A percentile compares a stretch with the other conserved stretches of the same genome.
These are phyloP conservation scores for Drosophila equinoxialis DNA, from an alignment of 1,140 invertebrate species.

Conservation along the genomic window DNA sequence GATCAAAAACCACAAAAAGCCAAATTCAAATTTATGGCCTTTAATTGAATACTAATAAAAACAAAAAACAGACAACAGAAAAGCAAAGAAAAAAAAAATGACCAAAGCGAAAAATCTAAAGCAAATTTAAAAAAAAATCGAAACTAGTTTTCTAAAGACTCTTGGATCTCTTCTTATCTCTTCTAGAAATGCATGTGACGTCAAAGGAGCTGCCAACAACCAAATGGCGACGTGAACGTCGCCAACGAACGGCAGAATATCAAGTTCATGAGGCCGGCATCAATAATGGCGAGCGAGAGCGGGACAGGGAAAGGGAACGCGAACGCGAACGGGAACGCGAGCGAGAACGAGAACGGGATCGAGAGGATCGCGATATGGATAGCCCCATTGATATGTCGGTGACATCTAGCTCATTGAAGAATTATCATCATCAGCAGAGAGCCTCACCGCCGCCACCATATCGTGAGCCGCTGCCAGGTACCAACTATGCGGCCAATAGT, in stretches of 20 bases:
- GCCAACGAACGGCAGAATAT: constrained; percentile 83
- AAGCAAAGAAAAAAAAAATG: constrained; percentile 11
- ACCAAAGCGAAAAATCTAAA: neutral
- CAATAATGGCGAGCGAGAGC: constrained; percentile 38
- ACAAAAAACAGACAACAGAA: constrained; percentile 12
- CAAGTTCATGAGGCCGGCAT: constrained; percentile 63
- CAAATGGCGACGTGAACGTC: constrained; percentile 87
- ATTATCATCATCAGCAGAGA: constrained; percentile 51
- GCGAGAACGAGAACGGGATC: constrained; percentile 40
- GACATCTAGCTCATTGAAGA: constrained; percentile 66
- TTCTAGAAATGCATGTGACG: constrained; percentile 81
- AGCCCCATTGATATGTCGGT: constrained; percentile 84
- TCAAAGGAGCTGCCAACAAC: constrained; percentile 86
- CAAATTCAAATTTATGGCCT: constrained; percentile 57
- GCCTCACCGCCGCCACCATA: constrained; percentile 81
- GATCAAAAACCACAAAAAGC: constrained; percentile 32
- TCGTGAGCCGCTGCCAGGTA: constrained; percentile 75
- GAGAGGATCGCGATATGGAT: constrained; percentile 60
- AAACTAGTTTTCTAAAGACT: constrained; percentile 32
- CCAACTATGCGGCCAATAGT: constrained; percentile 64
- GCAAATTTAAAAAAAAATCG: neutral
- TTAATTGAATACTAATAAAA: constrained; percentile 56
- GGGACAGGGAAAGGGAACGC: constrained; percentile 28
- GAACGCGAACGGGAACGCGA: constrained; percentile 23
- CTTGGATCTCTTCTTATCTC: constrained; percentile 9